phyloP scores from a whole-genome alignment of 2,888 invertebrate genomes.

The Polyploca ridens region DNA sequence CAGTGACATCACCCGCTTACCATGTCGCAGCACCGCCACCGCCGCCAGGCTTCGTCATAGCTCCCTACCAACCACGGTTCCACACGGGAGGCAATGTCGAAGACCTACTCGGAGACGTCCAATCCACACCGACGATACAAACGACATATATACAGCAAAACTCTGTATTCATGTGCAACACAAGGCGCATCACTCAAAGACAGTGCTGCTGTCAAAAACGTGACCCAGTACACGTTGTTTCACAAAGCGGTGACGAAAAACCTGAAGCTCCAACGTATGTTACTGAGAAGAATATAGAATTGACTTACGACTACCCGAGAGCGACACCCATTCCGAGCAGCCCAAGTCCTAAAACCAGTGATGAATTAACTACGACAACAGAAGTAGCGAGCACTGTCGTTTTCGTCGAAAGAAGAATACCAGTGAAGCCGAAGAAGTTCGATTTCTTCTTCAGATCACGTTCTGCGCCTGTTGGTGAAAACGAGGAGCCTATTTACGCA shows the following conservation, averaged over 20 bases:
- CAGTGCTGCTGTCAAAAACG: conserved; percentile 73
- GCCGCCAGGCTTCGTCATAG: conserved; percentile 74
- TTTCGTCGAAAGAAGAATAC: conserved; percentile 78
- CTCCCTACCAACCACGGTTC: conserved; percentile 74
- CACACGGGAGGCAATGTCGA: conserved; percentile 87
- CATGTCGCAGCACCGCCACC: conserved; percentile 65
- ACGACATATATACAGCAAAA: conserved; percentile 79
- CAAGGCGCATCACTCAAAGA: conserved; percentile 69
- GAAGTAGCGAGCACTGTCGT: conserved; percentile 82
- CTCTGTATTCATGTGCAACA: conserved; percentile 81
- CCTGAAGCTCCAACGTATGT: conserved; percentile 67
- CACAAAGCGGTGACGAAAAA: conserved; percentile 44
- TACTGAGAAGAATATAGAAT: conserved; percentile 80
- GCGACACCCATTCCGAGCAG: conserved; percentile 65
- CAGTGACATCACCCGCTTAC: conserved; percentile 72
- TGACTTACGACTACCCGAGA: conserved; percentile 80
- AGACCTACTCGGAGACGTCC: conserved; percentile 88
- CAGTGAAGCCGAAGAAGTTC: conserved; percentile 75
- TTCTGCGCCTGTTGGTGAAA: conserved; percentile 80
- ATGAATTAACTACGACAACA: conserved; percentile 76
- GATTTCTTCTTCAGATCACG: conserved; percentile 79
- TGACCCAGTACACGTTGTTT: conserved; percentile 42
- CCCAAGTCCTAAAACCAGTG: conserved; percentile 64
- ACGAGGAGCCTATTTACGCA: conserved; percentile 80
- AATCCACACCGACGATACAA: conserved; percentile 76